Percentiles rank a stretch among this genome's conserved stretches.
phyloP scores from a whole-genome alignment of 2,888 invertebrate species.

The Frankliniella fusca region DNA sequence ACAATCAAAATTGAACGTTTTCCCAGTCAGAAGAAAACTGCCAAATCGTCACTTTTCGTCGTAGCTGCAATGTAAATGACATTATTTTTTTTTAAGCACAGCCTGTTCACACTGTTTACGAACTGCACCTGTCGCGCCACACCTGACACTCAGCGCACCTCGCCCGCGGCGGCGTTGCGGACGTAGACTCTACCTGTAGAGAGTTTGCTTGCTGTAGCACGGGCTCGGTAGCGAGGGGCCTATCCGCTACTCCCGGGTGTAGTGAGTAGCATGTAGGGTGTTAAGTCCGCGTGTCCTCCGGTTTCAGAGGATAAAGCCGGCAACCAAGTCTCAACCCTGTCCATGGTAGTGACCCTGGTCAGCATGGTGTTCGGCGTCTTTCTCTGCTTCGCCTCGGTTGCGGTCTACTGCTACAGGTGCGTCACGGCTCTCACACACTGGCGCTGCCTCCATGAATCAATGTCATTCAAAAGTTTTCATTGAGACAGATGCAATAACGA shows the following conservation, averaged over 20 bases:
- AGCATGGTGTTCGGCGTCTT: slow-evolving; percentile 89
- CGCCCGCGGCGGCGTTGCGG: too few relatives aligned
- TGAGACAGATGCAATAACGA: too few relatives aligned
- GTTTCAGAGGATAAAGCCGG: background rate
- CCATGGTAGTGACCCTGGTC: slow-evolving; percentile 89
- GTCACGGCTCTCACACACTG: background rate
- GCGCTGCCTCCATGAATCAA: too few relatives aligned
- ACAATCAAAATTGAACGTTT: too few relatives aligned
- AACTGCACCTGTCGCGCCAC: too few relatives aligned
- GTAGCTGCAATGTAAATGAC: too few relatives aligned
- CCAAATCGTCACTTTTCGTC: too few relatives aligned
- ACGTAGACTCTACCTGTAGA: slow-evolving; percentile 1
- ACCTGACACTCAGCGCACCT: too few relatives aligned
- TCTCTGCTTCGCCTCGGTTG: slow-evolving; percentile 92
- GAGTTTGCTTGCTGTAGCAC: background rate
- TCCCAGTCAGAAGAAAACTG: too few relatives aligned
- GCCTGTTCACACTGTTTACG: too few relatives aligned
- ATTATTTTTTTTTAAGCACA: too few relatives aligned
- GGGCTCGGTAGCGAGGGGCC: background rate
- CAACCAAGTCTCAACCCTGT: slow-evolving; percentile 57
- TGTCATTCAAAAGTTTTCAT: too few relatives aligned
- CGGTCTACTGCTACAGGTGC: slow-evolving; percentile 88
- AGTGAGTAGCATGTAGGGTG: background rate
- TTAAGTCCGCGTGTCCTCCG: background rate
- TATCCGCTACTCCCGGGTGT: background rate